These are phyloP conservation scores for Peromyscus melanophrys DNA, from an alignment of 2,797 vertebrate species.

Conservation along the genomic window DNA sequence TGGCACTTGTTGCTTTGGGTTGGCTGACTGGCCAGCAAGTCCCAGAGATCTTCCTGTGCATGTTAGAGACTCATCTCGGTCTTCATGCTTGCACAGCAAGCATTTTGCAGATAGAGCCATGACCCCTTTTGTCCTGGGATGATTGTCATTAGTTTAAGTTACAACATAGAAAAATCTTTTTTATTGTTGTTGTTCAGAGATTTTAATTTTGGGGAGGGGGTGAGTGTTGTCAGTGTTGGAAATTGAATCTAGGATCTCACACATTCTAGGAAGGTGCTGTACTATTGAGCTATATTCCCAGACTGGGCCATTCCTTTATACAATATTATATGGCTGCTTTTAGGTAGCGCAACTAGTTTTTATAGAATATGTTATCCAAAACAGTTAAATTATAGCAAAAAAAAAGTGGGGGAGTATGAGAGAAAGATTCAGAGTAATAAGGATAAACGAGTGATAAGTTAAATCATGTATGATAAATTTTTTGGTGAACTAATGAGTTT, in stretches of 20 bases:
- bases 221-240: neutral
- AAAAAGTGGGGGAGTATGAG: neutral
- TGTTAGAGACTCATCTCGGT: neutral
- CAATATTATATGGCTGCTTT: neutral
- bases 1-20: neutral
- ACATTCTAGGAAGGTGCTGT: neutral
- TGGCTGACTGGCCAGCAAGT: neutral
- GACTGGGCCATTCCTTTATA: neutral
- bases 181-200: neutral
- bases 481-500: neutral
- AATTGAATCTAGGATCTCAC: neutral
- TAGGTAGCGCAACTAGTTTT: neutral
- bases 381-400: neutral
- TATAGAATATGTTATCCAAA: slow-evolving; percentile 13
- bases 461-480: neutral
- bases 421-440: neutral
- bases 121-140: neutral
- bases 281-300: neutral
- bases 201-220: neutral
- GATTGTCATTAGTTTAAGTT: neutral
- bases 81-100: neutral
- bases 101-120: neutral
- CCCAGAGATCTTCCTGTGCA: too few relatives aligned
- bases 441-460: neutral
- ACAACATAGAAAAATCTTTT: neutral